Base-by-base conservation (phyloP, 2,113 vertebrate genomes). In the Chaetodon trifascialis region DNA sequence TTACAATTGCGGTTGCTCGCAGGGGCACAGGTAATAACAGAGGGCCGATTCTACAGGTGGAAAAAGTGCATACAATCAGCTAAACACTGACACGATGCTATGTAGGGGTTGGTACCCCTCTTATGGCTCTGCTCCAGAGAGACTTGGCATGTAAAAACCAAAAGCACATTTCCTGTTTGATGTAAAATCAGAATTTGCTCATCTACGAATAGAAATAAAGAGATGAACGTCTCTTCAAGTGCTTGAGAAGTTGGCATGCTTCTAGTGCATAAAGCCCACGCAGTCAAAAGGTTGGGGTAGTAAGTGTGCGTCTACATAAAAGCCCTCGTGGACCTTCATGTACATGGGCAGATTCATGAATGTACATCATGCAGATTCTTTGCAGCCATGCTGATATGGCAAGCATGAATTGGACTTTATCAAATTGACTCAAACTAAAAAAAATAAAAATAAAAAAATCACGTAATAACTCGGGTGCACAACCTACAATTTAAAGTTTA, bases 1-100 rank as follows among this genome's bases (percentile, higher is more conserved):
- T 96, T 97, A 91, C 97, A 99, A 88, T 98, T 97, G 21, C 97
- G 96, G 92, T 95, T 97, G 81, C 89, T 97, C 2, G 97, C 96
- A 3, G 98, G 97, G 7, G 97, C 98, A 8, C 98, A 99, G 14
- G 96, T 99, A 89, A 99, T 99, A 65, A 99, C 98, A 0, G 98
- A 99, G 10, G 98, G 98, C 65, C 98, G 98, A 94, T 99, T 99
- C 98, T 99, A 69, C 0, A 79, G 34, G 55, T 54, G 63, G 10
- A 7, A 63, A 81, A 44, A 72, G 70, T 3, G n/a, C 19, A 84
- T 3, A 44, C 11, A 36, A 49, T 79, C n/a, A 83, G 11, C 23
- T 7, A 44, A 30, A 67, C 23, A 40, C 16, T 25, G 11, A 51
- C 23, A 40, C 16, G 46, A 11, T 34, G 10, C 62, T 30, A 9